Base-by-base conservation (phyloP, 1,140 invertebrate species). In the Drosophila chauvacae region DNA sequence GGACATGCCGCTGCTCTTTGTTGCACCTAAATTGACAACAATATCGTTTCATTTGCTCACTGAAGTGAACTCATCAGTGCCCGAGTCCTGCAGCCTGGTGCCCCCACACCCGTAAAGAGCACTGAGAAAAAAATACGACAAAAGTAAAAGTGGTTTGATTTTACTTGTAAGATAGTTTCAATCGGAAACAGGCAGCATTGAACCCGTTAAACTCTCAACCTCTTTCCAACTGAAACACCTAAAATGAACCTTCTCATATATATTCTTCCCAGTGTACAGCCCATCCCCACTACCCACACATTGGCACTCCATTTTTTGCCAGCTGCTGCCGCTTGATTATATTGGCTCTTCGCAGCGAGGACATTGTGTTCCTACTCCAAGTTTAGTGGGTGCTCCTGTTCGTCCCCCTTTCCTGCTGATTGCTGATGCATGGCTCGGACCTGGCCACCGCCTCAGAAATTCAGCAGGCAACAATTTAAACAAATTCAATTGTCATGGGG, bases 21-120 rank as follows among this genome's bases (percentile, higher is more conserved):
- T 90, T 90, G 85, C 84, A 88, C 84, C 85, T 88, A 88, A 88
- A 88, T 88, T 88, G 85, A 88, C 84, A 88, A 88, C 84, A 88
- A 88, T 88, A 88, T 88, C 84, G 84, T 88, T 88, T 88, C 84
- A 88, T 88, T 88, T 88, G 84, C 84, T 88, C 84, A 88, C 80
- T 88, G 84, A 88, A 88, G 84, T 88, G 84, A 88, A 88, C 84
- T 88, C 84, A 88, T 88, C 84, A 88, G 85, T 88, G 80, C 64
- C 58, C 47, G 79, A 75, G 75, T 65, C 66, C 73, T 68, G 45
- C 57, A 64, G 62, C 62, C 62, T 64, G 56, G 39, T 35, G 62
- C 9, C 42, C 26, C 30, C 62, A 26, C 39, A 23, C 35, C 14
- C 20, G 14, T 20, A n/a, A 26, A 7, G 0, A 0, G 10, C 20